Base-by-base conservation (phyloP, 2,888 invertebrate genomes). In the Stomorhina lunata region DNA sequence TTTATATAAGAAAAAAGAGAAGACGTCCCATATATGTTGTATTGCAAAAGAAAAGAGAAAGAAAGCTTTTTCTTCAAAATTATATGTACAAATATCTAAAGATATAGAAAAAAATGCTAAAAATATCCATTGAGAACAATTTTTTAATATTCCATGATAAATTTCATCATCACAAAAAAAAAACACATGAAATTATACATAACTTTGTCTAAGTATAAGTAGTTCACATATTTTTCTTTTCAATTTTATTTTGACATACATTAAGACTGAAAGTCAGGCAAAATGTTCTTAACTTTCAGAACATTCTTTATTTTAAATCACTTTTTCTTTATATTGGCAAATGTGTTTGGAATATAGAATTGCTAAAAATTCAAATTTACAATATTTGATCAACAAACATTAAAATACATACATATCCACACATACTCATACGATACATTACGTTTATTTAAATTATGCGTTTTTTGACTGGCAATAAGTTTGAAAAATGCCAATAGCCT, bases 301-400 rank as follows among this genome's bases (percentile, higher is more conserved):
- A 79, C 45, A 53, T 75, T 68, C 43, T 68, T 43, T 55, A 45
- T 32, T 37, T 40, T 80, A 72, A 80, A 66, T 80, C 80, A 76
- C 40, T 66, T 32, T 55, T 43, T 43, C 12, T 22, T 40, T 34
- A 63, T 72, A 40, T n/a, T 65, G 40, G 43, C 32, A 79, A 75
- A 71, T 82, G 82, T 82, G 82, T 79, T 79, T 76, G 82, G 82
- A 79, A 82, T 82, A n/a, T n/a, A 68, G 71, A 82, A 82, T 71
- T 75, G 43, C 57, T 29, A 20, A 59, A 76, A 65, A n/a, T n/a
- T n/a, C 29, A 72, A 59, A 69, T 57, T 48, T 69, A 69, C 69
- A 72, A 48, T 68, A 50, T 75, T 75, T 63, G 69, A 40, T 69
- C 61, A 73, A 48, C 79, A 78, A 77, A 40, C 37, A 40, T 48